Base-by-base conservation (phyloP, 1,140 invertebrate genomes). In the Calephelis nemesis region DNA sequence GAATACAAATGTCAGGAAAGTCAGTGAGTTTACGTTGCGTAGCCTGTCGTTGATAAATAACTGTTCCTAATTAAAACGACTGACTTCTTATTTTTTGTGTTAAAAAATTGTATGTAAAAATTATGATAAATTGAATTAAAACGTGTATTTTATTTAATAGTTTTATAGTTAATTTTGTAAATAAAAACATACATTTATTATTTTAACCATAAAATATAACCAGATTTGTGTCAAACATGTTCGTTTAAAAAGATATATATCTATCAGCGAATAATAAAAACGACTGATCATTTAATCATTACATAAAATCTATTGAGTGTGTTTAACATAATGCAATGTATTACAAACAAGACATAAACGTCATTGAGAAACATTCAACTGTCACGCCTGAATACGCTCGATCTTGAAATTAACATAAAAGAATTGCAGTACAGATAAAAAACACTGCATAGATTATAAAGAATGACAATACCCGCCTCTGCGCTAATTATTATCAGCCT, bases 401-500 rank as follows among this genome's bases (percentile, higher is more conserved):
- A 54, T 54, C 15, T 54, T 54, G 52, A 54, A 54, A 54, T 54
- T 54, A 54, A 54, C 15, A 30, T 54, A 9, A 54, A 54, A 54
- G 50, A 54, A 19, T 54, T 30, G 52, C 3, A 54, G 15, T 30
- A 10, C 19, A 5, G 52, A 54, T 54, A 54, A 54, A 54, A 54
- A 54, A 15, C 19, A 30, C 15, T 54, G 52, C 52, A 54, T 54
- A 54, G 52, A 54, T 54, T 54, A 54, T 54, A 54, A 54, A 19
- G 52, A 54, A 69, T 65, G 70, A 63, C 68, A 70, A 68, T 81
- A 76, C 71, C 73, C 71, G 69, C 73, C 70, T 78, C 54, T 52
- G 66, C 47, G 64, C 68, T 75, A 76, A 74, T 78, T 76, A 76
- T 74, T 71, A 73, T 71, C 72, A 40, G 66, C 13, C 30, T 69